Percentiles rank a stretch among this genome's conserved stretches.
Evolutionary conservation across 2,888 invertebrate genomes (phyloP).

Genomic region (Hipparchia semele): DNA sequence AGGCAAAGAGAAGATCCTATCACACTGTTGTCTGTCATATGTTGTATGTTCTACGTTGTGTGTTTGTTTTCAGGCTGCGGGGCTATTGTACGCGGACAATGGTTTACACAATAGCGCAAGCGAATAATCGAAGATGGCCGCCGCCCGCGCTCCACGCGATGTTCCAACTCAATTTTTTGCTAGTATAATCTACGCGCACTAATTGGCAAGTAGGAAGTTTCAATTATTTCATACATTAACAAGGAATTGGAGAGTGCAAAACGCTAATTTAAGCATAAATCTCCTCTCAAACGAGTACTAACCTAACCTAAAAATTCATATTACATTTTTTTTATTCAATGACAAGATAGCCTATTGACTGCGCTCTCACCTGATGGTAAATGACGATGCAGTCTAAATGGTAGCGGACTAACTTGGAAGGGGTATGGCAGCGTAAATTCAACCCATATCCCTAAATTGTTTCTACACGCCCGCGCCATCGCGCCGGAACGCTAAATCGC

Average conservation of each 20-base stretch:
- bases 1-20: too few relatives aligned
- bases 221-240: conserved; percentile 9
- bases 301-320: too few relatives aligned
- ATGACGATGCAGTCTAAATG: too few relatives aligned
- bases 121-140: conserved; percentile 35
- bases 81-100: conserved; percentile 41
- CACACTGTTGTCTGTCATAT: background rate
- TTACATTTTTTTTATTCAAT: too few relatives aligned
- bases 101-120: conserved; percentile 41
- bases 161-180: conserved; percentile 22
- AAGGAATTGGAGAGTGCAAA: conserved; percentile 5
- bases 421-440: too few relatives aligned
- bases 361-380: too few relatives aligned
- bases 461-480: too few relatives aligned
- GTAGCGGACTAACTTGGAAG: too few relatives aligned
- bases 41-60: conserved; percentile 32
- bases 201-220: conserved; percentile 15
- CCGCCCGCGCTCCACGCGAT: conserved; percentile 21
- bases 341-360: too few relatives aligned
- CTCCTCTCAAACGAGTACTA: too few relatives aligned
- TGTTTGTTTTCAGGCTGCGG: conserved; percentile 36
- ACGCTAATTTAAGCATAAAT: background rate
- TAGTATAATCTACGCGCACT: conserved; percentile 6
- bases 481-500: too few relatives aligned
- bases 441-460: too few relatives aligned